These are phyloP conservation scores for Dolichotis patagonum DNA, from an alignment of 2,113 vertebrate genomes.

Conservation along the genomic window DNA sequence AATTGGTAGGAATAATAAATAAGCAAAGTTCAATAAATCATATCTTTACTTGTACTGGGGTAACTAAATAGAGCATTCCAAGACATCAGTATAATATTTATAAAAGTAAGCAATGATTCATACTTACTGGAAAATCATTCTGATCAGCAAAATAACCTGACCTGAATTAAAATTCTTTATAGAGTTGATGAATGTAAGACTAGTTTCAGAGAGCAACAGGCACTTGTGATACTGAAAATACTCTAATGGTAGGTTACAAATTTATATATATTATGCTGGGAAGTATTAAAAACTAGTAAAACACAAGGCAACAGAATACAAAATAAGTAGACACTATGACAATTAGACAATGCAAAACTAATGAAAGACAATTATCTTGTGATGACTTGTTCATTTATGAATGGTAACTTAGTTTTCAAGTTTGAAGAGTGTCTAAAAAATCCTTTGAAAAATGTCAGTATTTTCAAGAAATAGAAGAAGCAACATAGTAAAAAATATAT, in stretches of 20 bases:
- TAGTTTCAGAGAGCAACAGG: background rate
- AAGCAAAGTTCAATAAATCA: background rate
- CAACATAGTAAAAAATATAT: background rate
- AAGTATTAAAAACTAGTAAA: background rate
- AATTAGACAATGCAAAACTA: background rate
- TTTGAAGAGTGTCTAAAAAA: background rate
- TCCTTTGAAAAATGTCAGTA: background rate
- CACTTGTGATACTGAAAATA: background rate
- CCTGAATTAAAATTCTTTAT: background rate
- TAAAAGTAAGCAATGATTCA: background rate
- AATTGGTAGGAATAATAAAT: background rate
- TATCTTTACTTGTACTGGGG: background rate
- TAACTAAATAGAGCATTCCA: background rate
- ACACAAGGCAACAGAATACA: background rate
- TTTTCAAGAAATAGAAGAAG: background rate
- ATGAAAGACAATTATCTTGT: background rate
- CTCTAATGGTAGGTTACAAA: background rate
- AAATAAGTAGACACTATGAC: background rate
- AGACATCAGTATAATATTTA: background rate
- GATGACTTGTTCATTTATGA: background rate
- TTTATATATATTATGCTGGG: too few species aligned
- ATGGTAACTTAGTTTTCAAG: background rate
- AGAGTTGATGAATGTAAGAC: background rate
- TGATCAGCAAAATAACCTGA: background rate
- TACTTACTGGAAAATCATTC: background rate